Evolutionary conservation across 2,888 invertebrate genomes (phyloP).

Genomic region (Leptarthrus brevirostris): DNA sequence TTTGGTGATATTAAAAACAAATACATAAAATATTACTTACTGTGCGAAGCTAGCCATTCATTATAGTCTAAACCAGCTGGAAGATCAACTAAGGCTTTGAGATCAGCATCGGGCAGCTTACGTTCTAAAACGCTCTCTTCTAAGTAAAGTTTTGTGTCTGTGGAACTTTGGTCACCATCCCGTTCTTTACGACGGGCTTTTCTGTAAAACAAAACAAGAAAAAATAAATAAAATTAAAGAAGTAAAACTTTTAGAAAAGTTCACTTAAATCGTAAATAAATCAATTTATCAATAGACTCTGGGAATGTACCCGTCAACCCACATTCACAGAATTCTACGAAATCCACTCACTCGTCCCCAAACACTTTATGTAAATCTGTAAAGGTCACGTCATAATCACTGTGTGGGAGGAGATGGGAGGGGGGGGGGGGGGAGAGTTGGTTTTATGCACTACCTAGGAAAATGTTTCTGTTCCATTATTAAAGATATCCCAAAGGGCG

Average conservation of each 20-base stretch:
- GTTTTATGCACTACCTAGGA: conserved; percentile 4
- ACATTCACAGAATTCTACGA: too few relatives aligned
- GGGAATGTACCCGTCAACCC: too few relatives aligned
- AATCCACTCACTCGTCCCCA: too few relatives aligned
- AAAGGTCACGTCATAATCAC: conserved; percentile 13
- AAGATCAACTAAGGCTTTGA: conserved; percentile 92
- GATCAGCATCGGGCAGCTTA: conserved; percentile 93
- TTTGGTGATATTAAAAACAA: too few relatives aligned
- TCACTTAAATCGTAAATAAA: not conserved
- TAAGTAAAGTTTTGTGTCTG: conserved; percentile 93
- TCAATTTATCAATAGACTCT: too few relatives aligned
- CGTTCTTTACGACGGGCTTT: conserved; percentile 97
- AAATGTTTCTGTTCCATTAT: not conserved
- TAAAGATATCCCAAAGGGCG: not conserved
- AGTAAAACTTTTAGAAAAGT: not conserved
- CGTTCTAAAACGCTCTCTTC: conserved; percentile 94
- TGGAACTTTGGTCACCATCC: conserved; percentile 81
- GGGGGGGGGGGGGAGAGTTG: not conserved
- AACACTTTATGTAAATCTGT: too few relatives aligned
- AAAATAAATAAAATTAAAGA: conserved; percentile 21
- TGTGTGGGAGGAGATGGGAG: not conserved
- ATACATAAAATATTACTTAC: conserved; percentile 71
- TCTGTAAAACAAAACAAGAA: conserved; percentile 71
- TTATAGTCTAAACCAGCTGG: conserved; percentile 97
- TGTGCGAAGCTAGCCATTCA: conserved; percentile 99